A percentile compares a stretch with the other conserved stretches of the same genome.
phyloP scores from a whole-genome alignment of 2,888 invertebrate genomes.

The Coecobrya sp. region DNA sequence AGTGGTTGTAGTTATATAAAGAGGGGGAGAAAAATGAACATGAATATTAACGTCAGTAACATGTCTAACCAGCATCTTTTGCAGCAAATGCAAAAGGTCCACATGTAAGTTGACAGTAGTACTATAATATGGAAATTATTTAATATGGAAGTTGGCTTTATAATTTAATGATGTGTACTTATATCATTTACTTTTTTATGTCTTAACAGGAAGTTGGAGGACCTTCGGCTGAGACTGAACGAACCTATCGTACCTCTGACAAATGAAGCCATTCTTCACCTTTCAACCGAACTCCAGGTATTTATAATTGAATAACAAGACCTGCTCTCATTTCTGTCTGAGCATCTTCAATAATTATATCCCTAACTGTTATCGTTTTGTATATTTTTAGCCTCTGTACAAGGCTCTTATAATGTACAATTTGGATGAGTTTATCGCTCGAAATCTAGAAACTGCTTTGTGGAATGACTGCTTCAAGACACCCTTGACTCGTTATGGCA shows the following conservation, averaged over 20 bases:
- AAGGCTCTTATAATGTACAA: constrained; percentile 85
- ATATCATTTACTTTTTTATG: background rate
- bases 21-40: constrained; percentile 12
- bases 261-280: constrained; percentile 83
- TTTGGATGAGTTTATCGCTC: constrained; percentile 83
- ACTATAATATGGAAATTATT: too few species aligned
- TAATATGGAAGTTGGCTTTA: background rate
- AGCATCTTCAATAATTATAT: background rate
- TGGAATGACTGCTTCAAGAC: constrained; percentile 86
- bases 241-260: constrained; percentile 84
- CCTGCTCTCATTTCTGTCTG: too few species aligned
- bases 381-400: constrained; percentile 83
- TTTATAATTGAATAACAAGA: background rate
- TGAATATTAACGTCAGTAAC: constrained; percentile 61
- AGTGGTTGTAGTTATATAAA: background rate
- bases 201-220: constrained; percentile 84
- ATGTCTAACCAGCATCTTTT: constrained; percentile 64
- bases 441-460: constrained; percentile 85
- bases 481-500: constrained; percentile 85
- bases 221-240: constrained; percentile 83
- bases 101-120: constrained; percentile 79
- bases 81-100: constrained; percentile 78
- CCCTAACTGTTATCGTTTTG: background rate
- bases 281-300: constrained; percentile 85
- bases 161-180: background rate